Percentiles rank a stretch among this genome's conserved stretches.
These are phyloP conservation scores for Planococcus citri DNA, from an alignment of 1,140 invertebrate genomes.

Conservation along the genomic window DNA sequence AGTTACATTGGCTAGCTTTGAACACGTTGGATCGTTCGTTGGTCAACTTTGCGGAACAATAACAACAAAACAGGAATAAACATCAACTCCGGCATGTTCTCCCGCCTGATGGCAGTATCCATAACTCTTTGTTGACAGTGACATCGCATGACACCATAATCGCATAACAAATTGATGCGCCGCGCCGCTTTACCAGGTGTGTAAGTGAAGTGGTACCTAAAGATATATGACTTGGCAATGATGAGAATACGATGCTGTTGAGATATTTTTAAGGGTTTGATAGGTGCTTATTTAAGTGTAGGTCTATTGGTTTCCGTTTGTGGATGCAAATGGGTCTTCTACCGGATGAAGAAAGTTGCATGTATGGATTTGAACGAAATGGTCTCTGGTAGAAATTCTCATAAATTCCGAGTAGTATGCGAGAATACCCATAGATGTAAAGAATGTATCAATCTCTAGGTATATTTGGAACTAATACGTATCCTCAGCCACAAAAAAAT, in stretches of 20 bases:
- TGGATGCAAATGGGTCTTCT: no score
- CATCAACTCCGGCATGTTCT: background rate
- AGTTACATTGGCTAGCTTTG: background rate
- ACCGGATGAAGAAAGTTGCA: no score
- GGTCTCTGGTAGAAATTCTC: no score
- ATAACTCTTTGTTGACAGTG: conserved; percentile 1
- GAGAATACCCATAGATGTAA: no score
- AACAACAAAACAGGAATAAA: background rate
- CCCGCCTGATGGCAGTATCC: background rate
- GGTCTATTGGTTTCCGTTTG: no score
- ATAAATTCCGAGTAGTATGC: no score
- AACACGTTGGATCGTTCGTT: background rate
- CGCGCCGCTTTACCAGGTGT: background rate
- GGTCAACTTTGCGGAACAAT: background rate
- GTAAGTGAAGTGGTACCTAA: background rate
- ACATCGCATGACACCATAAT: conserved; percentile 6
- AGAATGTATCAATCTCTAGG: no score
- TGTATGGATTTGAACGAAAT: no score
- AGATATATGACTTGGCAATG: background rate
- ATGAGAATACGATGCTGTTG: background rate
- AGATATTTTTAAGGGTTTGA: no score
- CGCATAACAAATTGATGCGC: background rate
- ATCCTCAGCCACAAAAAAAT: no score
- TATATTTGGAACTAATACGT: no score
- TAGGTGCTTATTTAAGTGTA: no score